Evolutionary conservation across 2,888 invertebrate species (phyloP), one percentile per base, ranked within the genome.

Genomic region (Frankliniella fusca): DNA sequence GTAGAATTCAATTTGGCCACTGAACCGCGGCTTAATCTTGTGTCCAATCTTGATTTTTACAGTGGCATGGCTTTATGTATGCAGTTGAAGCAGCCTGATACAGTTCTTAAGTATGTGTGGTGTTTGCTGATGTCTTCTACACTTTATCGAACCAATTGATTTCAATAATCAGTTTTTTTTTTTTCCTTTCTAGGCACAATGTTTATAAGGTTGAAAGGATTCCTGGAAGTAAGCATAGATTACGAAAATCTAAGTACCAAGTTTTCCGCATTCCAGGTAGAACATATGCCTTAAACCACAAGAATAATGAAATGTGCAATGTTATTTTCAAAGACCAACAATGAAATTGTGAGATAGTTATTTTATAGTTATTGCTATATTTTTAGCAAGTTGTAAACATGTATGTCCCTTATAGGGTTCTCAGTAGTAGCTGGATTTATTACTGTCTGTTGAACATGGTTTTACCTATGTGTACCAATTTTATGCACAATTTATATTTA

Each of bases 251-350:
- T 0, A 90, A 90, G 81, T 91, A 91, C 84, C 89, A 89, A 83
- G 90, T 88, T 65, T 88, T 89, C 81, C 88, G 89, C 70, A 88
- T 93, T 23, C 91, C 93, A 9, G 94, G 93, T n/a, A 90, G 89
- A 83, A 94, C 95, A 0, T 94, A 93, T 86, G 91, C 92, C 28
- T 90, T 95, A 76, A 94, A 95, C 87, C 90, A 90, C 85, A 94
- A 94, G 87, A 95, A 95, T 87, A 94, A 93, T 86, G 92, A 93
- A 87, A 93, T 94, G 92, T 95, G 95, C 87, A 86, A 87, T 83
- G 84, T 85, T 49, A 88, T 89, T 86, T 86, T 87, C 83, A 85
- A 86, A n/a, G 81, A 84, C 84, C 20, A 81, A 18, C 81, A 80
- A 81, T 28, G 23, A 70, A 23, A n/a, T 70, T 23, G 10, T 70